Percentiles rank a stretch among this genome's conserved stretches.
phyloP scores from a whole-genome alignment of 53 echinoderm and acorn worm species.

The Mesocentrotus franciscanus region DNA sequence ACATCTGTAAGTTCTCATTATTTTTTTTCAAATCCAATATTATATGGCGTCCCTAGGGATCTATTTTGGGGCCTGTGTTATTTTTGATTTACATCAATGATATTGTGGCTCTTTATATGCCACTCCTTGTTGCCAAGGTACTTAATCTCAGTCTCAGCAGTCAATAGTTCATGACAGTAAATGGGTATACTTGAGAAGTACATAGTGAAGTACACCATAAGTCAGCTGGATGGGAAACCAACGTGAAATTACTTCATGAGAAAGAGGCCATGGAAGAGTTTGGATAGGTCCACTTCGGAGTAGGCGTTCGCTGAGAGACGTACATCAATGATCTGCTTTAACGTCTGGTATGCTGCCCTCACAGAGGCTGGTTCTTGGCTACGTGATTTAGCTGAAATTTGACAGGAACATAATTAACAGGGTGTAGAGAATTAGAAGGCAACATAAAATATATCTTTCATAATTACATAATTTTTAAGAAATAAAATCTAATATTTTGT shows the following conservation, averaged over 20 bases:
- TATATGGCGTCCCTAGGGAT: too few species aligned
- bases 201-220: neutral
- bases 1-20: too few species aligned
- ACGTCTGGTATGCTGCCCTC: slow-evolving; percentile 63
- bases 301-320: slow-evolving; percentile 77
- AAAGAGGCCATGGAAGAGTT: slow-evolving; percentile 85
- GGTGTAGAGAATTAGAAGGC: neutral
- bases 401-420: neutral
- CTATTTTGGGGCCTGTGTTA: too few species aligned
- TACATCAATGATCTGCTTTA: slow-evolving; percentile 77
- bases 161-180: neutral
- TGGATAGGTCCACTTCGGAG: slow-evolving; percentile 92
- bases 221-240: too few species aligned
- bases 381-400: slow-evolving; percentile 32
- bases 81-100: too few species aligned
- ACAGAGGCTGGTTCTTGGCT: slow-evolving; percentile 40
- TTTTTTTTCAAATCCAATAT: too few species aligned
- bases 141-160: too few species aligned
- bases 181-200: neutral
- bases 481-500: too few species aligned
- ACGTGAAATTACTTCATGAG: slow-evolving; percentile 62
- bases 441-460: neutral
- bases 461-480: neutral
- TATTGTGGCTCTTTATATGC: too few species aligned
- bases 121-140: too few species aligned